Evolutionary conservation across 2,113 vertebrate genomes (phyloP).

Genomic region (Nothocercus julius): DNA sequence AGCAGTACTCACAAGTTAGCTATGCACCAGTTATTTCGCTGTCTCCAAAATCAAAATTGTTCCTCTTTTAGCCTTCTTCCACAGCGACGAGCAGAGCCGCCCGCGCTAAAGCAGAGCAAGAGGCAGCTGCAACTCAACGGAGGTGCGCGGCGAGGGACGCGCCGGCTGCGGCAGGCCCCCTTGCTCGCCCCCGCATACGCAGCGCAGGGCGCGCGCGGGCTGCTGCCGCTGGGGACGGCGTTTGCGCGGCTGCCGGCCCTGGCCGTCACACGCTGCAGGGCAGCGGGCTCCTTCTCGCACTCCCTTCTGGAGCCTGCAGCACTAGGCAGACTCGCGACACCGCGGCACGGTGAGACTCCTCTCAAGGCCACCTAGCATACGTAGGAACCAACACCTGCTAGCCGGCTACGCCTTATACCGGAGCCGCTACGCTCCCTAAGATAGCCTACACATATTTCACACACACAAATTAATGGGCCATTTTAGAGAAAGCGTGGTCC

Average conservation of each 20-base stretch:
- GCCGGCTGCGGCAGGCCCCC: too few relatives aligned
- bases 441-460: constrained; percentile 13
- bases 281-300: too few relatives aligned
- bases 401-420: not conserved
- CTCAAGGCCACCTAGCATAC: not conserved
- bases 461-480: constrained; percentile 63
- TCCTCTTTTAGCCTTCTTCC: not conserved
- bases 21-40: not conserved
- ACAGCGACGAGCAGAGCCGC: not conserved
- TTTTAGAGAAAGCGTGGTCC: constrained; percentile 19
- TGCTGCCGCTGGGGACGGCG: too few relatives aligned
- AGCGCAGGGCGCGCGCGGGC: too few relatives aligned
- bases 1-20: not conserved
- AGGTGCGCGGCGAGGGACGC: too few relatives aligned
- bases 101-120: too few relatives aligned
- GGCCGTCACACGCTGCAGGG: too few relatives aligned
- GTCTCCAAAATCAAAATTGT: not conserved
- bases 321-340: not conserved
- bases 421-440: not conserved
- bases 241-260: too few relatives aligned
- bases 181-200: too few relatives aligned
- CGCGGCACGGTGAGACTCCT: not conserved
- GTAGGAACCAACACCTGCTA: not conserved
- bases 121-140: not conserved
- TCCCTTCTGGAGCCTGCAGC: too few relatives aligned